Evolutionary conservation across 2,797 vertebrate genomes (phyloP), one percentile per base, ranked within the genome.

Genomic region (Antrozous pallidus): DNA sequence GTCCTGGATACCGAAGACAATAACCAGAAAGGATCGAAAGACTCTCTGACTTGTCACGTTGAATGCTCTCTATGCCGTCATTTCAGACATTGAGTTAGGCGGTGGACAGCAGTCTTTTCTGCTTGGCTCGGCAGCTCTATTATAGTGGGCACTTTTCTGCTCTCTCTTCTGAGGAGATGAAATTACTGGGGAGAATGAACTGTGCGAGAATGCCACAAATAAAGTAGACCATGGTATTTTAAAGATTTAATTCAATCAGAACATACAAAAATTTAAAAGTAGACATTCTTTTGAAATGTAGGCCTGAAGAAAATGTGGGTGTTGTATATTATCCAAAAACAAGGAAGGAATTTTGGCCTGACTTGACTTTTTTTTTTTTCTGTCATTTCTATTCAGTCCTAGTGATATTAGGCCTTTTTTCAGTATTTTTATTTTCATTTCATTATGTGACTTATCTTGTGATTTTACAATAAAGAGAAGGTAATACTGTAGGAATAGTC

Each of bases 81-180:
- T 82, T 22, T 75, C 24, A 51, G 45, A 49, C 61, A 58, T n/a
- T 36, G n/a, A 61, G 31, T 26, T 61, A 77, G 3, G 0, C 4
- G 83, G 10, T 49, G 18, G 33, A 7, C 3, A 40, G 36, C 36
- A 51, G 26, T 54, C 1, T 24, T 95, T 95, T 90, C 90, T 22
- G 54, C 18, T 92, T 70, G 63, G 1, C 28, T 56, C 6, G 16
- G 6, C 42, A 36, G 8, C 49, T 8, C 4, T 71, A 4, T 78
- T 90, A 11, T 47, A 51, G 22, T 40, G 81, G 36, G 51, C 45
- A 1, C 56, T 8, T 79, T 6, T 1, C 7, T 49, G 75, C 6
- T 42, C 24, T 96, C 17, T 91, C 77, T 93, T 18, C 75, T 94
- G 31, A 73, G 31, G 26, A 94, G 22, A 40, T 31, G n/a, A 85